Evolutionary conservation across 2,113 vertebrate genomes (phyloP), one percentile per base, ranked within the genome.

Genomic region (Charina bottae): DNA sequence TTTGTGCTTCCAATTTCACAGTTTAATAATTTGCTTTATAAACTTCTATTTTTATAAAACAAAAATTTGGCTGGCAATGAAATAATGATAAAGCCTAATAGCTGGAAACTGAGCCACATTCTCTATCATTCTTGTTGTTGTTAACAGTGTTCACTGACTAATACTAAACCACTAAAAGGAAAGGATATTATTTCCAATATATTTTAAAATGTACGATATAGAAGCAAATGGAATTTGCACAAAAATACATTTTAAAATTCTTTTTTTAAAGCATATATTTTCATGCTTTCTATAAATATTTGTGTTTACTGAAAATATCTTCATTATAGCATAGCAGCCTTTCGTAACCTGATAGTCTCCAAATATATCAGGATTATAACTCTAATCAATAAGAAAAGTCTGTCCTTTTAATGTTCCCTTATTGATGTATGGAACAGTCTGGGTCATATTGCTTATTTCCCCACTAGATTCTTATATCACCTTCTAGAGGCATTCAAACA

Each of bases 1-100:
- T 95, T 96, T 96, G 92, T 93, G 91, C 92, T 96, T 97, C 94
- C 95, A 98, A 97, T 97, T 98, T 98, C 97, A 98, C 96, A 97
- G 96, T 83, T 97, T 97, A 96, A 90, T 97, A 96, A 96, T 96
- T 97, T 95, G 93, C 96, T 97, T 96, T 97, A 97, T 96, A 97
- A 96, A 97, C 90, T 96, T 97, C 88, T 95, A 96, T 96, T 97
- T 96, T 94, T 37, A 68, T 42, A 68, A 85, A 96, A 95, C 95
- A 72, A 96, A 97, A 96, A 94, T 96, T 97, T 96, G 94, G 46
- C 89, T 94, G 94, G 91, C 92, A 96, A 94, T 96, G 83, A 96
- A 92, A 83, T 92, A 95, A 97, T 93, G 94, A 97, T 97, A 95
- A 93, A 96, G 95, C 93, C 92, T 95, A 53, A 93, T 58, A 95